phyloP scores from a whole-genome alignment of 2,113 vertebrate genomes.

The Ictalurus furcatus region DNA sequence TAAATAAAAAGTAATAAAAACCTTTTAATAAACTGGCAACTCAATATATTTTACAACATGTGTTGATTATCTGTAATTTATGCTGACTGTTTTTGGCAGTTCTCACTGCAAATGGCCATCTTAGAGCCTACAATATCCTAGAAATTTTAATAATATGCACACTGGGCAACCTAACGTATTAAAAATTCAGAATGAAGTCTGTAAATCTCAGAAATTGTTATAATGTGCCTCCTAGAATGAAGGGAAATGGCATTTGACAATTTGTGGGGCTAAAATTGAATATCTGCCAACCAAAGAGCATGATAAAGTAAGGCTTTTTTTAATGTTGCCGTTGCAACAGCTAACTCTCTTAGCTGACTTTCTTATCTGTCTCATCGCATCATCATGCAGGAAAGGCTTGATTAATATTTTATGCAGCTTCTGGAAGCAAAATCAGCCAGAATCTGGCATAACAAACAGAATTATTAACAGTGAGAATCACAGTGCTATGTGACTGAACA shows the following conservation, averaged over 20 bases:
- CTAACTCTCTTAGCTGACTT: slow-evolving; percentile 19
- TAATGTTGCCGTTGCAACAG: slow-evolving; percentile 11
- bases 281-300: not conserved
- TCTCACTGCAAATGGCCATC: not conserved
- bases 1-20: not conserved
- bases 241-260: not conserved
- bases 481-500: not conserved
- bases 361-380: slow-evolving; percentile 17
- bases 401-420: slow-evolving; percentile 16
- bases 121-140: not conserved
- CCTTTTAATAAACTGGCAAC: not conserved
- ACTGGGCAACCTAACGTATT: not conserved
- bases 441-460: slow-evolving; percentile 19
- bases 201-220: slow-evolving; percentile 5
- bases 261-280: not conserved
- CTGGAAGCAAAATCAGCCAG: slow-evolving; percentile 4
- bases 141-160: not conserved
- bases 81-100: not conserved
- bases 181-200: not conserved
- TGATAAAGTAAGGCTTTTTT: slow-evolving; percentile 1
- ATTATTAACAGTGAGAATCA: slow-evolving; percentile 1
- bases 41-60: not conserved
- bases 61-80: not conserved
- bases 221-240: not conserved
- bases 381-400: slow-evolving; percentile 11